phyloP scores from a whole-genome alignment of 2,888 invertebrate genomes.

The Osmoderma eremita region DNA sequence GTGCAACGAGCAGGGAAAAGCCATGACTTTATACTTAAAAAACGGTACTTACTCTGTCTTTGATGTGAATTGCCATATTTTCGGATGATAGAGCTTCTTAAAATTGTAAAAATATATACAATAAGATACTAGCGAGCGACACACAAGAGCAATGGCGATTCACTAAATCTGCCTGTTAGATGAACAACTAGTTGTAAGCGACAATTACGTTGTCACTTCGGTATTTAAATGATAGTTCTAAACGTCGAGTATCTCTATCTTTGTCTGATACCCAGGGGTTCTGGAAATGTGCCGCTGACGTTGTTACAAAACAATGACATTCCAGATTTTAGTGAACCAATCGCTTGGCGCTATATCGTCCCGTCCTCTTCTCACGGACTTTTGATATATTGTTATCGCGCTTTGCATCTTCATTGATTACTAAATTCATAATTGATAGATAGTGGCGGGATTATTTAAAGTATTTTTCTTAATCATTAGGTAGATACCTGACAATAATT shows the following conservation, averaged over 20 bases:
- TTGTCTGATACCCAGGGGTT: not conserved
- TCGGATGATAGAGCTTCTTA: not conserved
- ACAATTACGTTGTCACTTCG: conserved; percentile 34
- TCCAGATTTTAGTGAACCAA: not conserved
- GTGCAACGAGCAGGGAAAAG: not conserved
- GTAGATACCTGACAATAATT: no score
- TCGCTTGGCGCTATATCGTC: not conserved
- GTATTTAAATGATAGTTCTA: conserved; percentile 10
- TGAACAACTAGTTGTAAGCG: conserved; percentile 9
- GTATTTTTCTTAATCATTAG: no score
- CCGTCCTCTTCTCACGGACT: conserved; percentile 3
- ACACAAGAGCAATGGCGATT: conserved; percentile 14
- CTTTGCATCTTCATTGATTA: conserved; percentile 5
- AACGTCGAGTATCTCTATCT: not conserved
- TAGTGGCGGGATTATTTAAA: no score
- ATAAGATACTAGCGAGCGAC: not conserved
- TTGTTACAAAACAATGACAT: not conserved
- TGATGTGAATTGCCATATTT: conserved; percentile 66
- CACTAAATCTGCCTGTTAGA: not conserved
- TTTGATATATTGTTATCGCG: not conserved
- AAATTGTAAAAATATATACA: conserved; percentile 7
- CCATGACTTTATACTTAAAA: not conserved
- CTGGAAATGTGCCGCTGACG: not conserved
- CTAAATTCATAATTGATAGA: no score
- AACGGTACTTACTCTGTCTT: conserved; percentile 58